Conservation (phyloP, 2,113 vertebrate genomes). For the Sclerurus mexicanus region DNA sequence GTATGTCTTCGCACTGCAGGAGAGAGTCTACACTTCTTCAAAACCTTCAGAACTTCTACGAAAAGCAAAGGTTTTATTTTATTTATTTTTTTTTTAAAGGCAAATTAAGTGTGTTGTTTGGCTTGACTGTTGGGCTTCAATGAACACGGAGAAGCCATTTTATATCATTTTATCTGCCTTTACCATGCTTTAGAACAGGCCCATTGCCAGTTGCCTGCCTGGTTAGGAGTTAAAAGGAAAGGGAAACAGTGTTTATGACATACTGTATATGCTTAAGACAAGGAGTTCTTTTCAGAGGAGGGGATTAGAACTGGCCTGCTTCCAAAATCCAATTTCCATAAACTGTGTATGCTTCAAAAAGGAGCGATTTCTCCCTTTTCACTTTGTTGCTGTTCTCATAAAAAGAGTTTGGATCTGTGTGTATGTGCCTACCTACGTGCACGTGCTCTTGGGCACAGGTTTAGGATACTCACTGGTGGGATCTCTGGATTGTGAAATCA, state of each 20-base stretch:
- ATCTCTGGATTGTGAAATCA: not conserved
- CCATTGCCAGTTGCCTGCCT: not conserved
- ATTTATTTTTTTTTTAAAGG: not conserved
- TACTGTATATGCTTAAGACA: not conserved
- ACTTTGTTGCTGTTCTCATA: not conserved
- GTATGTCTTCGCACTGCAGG: rapidly evolving
- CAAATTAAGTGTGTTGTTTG: not conserved
- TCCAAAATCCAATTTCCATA: not conserved
- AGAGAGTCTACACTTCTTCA: not conserved
- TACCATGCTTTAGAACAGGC: not conserved
- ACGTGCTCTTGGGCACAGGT: not conserved
- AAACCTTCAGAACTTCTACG: not conserved
- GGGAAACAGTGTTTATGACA: not conserved
- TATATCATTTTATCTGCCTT: not conserved
- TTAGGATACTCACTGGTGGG: not conserved
- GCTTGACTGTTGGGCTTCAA: not conserved
- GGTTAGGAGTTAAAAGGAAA: not conserved
- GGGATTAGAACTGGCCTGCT: not conserved
- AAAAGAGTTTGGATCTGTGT: not conserved
- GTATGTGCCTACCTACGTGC: rapidly evolving
- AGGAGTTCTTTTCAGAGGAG: not conserved
- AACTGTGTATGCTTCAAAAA: not conserved
- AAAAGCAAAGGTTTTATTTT: no score
- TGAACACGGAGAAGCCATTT: not conserved
- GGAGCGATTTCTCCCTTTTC: not conserved